These are phyloP conservation scores for Ctenopoma multispine DNA, from an alignment of 2,797 vertebrate species.

Conservation along the genomic window DNA sequence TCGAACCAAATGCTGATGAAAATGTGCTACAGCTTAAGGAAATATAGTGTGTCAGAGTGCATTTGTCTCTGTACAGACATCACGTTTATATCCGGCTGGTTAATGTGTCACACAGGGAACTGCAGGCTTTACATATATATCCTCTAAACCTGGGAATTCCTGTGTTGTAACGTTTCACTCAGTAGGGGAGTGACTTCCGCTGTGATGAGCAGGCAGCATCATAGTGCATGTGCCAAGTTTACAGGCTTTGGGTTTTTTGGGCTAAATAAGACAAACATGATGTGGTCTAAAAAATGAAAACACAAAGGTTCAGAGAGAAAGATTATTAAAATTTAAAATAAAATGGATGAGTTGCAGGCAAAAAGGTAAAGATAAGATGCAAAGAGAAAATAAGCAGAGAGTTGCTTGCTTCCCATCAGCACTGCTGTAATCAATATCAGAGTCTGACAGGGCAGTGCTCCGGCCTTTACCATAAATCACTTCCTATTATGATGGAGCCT, in stretches of 20 bases:
- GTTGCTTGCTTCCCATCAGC: conserved; percentile 76
- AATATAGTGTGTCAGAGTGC: neutral
- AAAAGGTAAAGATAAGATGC: conserved; percentile 16
- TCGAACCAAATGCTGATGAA: conserved; percentile 17
- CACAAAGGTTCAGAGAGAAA: conserved; percentile 11
- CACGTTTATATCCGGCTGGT: conserved; percentile 9
- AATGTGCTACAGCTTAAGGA: conserved; percentile 6
- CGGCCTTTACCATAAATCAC: conserved; percentile 80
- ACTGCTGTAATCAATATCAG: conserved; percentile 79
- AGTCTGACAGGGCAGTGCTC: conserved; percentile 73
- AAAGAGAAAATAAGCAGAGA: conserved; percentile 35
- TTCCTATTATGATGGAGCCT: conserved; percentile 75
- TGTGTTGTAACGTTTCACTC: conserved; percentile 53
- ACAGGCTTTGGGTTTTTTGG: conserved; percentile 25
- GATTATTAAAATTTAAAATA: neutral
- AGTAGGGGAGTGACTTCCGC: conserved; percentile 45
- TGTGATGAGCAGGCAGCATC: conserved; percentile 44
- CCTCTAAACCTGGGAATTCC: conserved; percentile 55
- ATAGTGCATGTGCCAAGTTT: conserved; percentile 11
- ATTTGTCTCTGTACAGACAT: neutral
- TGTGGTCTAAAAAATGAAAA: conserved; percentile 16
- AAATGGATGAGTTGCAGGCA: conserved; percentile 13
- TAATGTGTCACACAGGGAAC: conserved; percentile 25
- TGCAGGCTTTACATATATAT: conserved; percentile 43
- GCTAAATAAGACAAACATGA: conserved; percentile 30